Evolutionary conservation across 2,888 invertebrate genomes (phyloP).

Genomic region (Lamellibrachia columna): DNA sequence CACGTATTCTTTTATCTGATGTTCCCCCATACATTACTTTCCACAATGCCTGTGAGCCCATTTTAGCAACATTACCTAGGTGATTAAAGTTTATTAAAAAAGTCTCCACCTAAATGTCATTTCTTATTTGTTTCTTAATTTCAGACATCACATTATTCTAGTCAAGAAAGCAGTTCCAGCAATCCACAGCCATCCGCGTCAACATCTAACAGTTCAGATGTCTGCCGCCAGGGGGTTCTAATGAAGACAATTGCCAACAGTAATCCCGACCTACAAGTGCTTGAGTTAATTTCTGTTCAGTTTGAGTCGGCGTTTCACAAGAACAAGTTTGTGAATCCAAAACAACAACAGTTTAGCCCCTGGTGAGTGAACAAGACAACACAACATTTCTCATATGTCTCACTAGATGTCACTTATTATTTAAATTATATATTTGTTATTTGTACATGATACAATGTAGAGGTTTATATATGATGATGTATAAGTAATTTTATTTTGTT

Average conservation of each 20-base stretch:
- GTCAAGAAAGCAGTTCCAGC: conserved; percentile 2
- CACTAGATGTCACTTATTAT: background rate
- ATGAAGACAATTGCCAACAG: conserved; percentile 27
- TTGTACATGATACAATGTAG: background rate
- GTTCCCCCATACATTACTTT: too few relatives aligned
- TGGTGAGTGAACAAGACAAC: conserved; percentile 32
- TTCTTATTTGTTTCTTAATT: background rate
- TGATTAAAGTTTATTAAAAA: too few relatives aligned
- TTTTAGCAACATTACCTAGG: too few relatives aligned
- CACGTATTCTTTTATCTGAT: too few relatives aligned
- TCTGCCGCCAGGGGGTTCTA: conserved; percentile 1
- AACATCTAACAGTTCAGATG: background rate
- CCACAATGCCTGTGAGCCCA: too few relatives aligned
- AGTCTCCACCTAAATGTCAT: background rate
- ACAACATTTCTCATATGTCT: background rate
- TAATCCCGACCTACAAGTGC: conserved; percentile 34
- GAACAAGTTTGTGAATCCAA: conserved; percentile 39
- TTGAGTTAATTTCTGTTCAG: conserved; percentile 39
- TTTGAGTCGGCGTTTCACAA: conserved; percentile 37
- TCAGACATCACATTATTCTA: background rate
- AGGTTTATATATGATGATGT: too few relatives aligned
- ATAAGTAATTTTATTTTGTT: too few relatives aligned
- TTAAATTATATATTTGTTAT: background rate
- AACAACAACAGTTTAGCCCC: conserved; percentile 34
- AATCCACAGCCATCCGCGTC: background rate